A percentile compares a stretch with the other conserved stretches of the same genome.
Conservation (phyloP, 2,113 vertebrate species). For the Hippocampus barbouri region DNA sequence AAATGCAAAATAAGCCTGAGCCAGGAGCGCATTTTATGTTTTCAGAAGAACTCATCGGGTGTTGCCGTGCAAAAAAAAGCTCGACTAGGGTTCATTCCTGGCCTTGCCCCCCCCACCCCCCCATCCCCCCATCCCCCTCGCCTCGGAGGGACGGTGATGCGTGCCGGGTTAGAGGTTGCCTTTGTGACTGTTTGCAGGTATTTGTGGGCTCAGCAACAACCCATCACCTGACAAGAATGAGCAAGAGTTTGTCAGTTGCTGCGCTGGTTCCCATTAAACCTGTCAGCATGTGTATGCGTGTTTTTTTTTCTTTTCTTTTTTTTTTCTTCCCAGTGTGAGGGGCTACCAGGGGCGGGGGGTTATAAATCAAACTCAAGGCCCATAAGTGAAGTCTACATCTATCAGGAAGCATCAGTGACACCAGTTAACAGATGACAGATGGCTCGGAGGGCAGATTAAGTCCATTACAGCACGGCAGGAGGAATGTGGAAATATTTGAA, state of each 20-base stretch:
- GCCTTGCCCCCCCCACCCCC: neutral
- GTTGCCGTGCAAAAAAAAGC: neutral
- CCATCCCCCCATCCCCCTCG: neutral
- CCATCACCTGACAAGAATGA: conserved; percentile 25
- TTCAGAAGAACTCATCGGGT: neutral
- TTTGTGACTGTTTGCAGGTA: conserved; percentile 32
- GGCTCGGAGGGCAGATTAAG: conserved; percentile 67
- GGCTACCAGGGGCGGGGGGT: conserved; percentile 15
- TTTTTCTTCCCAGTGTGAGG: conserved; percentile 13
- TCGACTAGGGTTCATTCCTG: neutral
- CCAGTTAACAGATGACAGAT: conserved; percentile 57
- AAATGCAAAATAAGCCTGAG: conserved; percentile 12
- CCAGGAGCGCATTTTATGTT: neutral
- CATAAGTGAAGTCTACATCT: conserved; percentile 28
- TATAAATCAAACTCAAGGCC: conserved; percentile 39
- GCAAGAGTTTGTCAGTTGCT: conserved; percentile 38
- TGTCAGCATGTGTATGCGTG: conserved; percentile 37
- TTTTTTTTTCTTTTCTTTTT: neutral
- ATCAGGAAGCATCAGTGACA: conserved; percentile 47
- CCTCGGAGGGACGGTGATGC: conserved; percentile 18
- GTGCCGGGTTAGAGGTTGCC: conserved; percentile 40
- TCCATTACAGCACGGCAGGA: conserved; percentile 64
- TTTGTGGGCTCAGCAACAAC: conserved; percentile 33
- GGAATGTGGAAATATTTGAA: conserved; percentile 50
- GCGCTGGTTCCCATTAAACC: conserved; percentile 31